phyloP scores from a whole-genome alignment of 2,888 invertebrate species.

The Isoperla grammatica region DNA sequence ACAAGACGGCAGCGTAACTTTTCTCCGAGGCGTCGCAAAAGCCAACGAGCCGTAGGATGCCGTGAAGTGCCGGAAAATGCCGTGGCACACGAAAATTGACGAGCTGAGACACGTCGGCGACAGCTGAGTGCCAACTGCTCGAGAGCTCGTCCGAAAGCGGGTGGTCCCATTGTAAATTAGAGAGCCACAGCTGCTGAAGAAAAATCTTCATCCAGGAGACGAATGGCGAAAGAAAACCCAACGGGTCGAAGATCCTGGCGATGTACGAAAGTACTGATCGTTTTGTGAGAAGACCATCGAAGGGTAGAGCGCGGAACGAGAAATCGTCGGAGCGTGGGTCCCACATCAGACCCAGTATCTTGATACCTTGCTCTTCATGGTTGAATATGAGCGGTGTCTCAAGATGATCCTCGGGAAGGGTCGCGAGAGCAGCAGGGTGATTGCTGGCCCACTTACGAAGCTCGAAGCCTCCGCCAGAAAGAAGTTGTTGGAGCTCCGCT shows the following conservation, averaged over 20 bases:
- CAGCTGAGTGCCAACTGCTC: neutral
- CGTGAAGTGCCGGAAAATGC: neutral
- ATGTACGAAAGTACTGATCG: constrained; percentile 17
- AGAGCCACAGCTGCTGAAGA: constrained; percentile 19
- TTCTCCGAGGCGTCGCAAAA: constrained; percentile 28
- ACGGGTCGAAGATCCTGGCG: constrained; percentile 23
- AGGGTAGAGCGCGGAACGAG: neutral
- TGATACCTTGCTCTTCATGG: constrained; percentile 19
- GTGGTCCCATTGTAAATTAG: constrained; percentile 25
- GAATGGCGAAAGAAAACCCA: constrained; percentile 23
- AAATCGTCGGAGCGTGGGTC: constrained; percentile 21
- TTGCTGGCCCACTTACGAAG: constrained; percentile 34
- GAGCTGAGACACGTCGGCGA: constrained; percentile 7
- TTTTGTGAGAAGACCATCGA: constrained; percentile 16
- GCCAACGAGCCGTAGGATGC: constrained; percentile 3
- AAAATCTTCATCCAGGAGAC: constrained; percentile 20
- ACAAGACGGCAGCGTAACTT: constrained; percentile 23
- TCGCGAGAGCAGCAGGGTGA: constrained; percentile 5
- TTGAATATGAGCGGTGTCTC: constrained; percentile 17
- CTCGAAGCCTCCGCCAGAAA: constrained; percentile 28
- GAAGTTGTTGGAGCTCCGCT: constrained; percentile 26
- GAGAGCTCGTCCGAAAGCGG: constrained; percentile 1
- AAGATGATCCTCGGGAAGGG: constrained; percentile 20
- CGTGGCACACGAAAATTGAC: constrained; percentile 9
- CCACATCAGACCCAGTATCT: constrained; percentile 31